A percentile compares a stretch with the other conserved stretches of the same genome.
phyloP scores from a whole-genome alignment of 2,113 vertebrate genomes.

The Helogale parvula region DNA sequence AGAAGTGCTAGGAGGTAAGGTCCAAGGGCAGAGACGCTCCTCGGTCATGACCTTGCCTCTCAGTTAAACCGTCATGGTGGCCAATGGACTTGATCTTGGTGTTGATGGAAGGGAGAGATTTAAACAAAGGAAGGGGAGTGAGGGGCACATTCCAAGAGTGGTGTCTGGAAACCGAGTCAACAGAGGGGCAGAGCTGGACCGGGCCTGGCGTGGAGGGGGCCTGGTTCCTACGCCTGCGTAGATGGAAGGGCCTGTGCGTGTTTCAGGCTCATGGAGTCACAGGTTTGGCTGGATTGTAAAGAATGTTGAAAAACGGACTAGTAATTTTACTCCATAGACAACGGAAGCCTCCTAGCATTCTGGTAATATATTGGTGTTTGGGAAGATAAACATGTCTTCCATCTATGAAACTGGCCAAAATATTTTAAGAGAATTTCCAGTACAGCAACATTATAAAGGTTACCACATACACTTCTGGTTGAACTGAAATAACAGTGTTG shows the following conservation, averaged over 20 bases:
- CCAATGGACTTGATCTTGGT: not conserved
- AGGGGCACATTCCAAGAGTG: not conserved
- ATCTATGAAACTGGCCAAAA: not conserved
- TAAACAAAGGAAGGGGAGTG: not conserved
- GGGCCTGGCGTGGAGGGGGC: not conserved
- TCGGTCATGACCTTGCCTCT: not conserved
- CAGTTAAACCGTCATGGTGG: not conserved
- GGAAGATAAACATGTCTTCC: not conserved
- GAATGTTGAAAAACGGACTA: not conserved
- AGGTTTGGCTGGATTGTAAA: not conserved
- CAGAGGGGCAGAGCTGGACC: not conserved
- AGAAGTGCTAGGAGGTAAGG: not conserved
- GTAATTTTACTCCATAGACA: not conserved
- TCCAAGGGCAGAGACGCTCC: not conserved
- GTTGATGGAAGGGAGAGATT: not conserved
- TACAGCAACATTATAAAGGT: not conserved
- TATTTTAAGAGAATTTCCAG: constrained; percentile 13
- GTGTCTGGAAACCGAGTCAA: not conserved
- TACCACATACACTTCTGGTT: not conserved
- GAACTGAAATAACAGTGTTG: not conserved
- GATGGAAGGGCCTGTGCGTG: not conserved
- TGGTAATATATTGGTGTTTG: not conserved
- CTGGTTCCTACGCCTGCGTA: not conserved
- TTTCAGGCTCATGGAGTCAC: not conserved
- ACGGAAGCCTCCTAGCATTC: not conserved